These are phyloP conservation scores for Lithobius niger DNA, from an alignment of 1,140 invertebrate species.

Conservation along the genomic window DNA sequence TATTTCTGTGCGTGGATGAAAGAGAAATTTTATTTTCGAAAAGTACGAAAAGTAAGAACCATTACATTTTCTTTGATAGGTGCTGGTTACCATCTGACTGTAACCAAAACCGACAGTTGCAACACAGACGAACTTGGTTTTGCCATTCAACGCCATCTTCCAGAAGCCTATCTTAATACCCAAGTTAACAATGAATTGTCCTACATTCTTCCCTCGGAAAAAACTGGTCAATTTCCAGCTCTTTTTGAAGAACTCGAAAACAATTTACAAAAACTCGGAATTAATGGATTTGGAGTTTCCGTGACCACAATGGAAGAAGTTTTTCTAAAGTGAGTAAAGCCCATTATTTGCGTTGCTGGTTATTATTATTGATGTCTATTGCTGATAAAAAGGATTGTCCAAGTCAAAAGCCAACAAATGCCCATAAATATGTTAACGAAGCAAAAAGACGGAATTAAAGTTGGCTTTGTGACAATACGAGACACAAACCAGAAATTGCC, in stretches of 20 bases:
- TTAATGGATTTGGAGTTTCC: slow-evolving; percentile 60
- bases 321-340: slow-evolving; percentile 57
- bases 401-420: too few species aligned
- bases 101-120: slow-evolving; percentile 16
- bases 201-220: slow-evolving; percentile 40
- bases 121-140: slow-evolving; percentile 1
- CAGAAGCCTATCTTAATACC: slow-evolving; percentile 10
- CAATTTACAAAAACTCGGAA: slow-evolving; percentile 42
- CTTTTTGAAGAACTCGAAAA: slow-evolving; percentile 50
- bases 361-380: too few species aligned
- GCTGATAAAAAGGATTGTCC: too few species aligned
- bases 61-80: slow-evolving; percentile 25
- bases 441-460: too few species aligned
- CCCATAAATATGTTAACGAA: too few species aligned
- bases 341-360: too few species aligned
- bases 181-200: slow-evolving; percentile 36
- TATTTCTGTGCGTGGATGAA: too few species aligned
- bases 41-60: too few species aligned
- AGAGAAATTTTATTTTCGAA: too few species aligned
- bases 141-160: slow-evolving; percentile 11
- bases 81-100: slow-evolving; percentile 43
- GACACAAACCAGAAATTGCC: too few species aligned
- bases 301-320: slow-evolving; percentile 76
- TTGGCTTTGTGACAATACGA: too few species aligned
- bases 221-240: slow-evolving; percentile 36